Conservation (phyloP, 2,888 invertebrate species). For the Tinea trinotella region DNA sequence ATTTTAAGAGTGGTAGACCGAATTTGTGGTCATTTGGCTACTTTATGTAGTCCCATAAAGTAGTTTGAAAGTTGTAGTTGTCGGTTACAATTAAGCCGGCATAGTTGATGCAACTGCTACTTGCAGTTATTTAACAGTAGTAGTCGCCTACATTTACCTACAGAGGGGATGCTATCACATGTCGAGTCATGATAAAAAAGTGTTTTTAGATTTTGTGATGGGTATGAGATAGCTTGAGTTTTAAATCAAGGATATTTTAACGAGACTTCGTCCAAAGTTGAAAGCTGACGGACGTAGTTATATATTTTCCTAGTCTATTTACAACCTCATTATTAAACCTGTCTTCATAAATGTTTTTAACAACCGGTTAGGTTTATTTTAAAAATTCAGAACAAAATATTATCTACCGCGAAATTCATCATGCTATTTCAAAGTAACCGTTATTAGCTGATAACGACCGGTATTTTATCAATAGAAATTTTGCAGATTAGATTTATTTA, state of each 20-base stretch:
- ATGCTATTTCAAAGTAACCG: slow-evolving; percentile 1
- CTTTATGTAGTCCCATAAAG: too few relatives aligned
- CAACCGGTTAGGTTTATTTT: slow-evolving; percentile 10
- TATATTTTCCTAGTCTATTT: slow-evolving; percentile 1
- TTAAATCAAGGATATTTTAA: neutral
- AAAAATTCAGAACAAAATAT: neutral
- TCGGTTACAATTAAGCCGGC: too few relatives aligned
- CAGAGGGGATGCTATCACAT: too few relatives aligned
- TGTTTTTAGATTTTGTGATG: too few relatives aligned
- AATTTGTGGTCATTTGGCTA: too few relatives aligned
- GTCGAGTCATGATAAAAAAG: too few relatives aligned
- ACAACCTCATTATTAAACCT: slow-evolving; percentile 16
- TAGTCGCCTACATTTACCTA: too few relatives aligned
- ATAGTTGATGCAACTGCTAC: too few relatives aligned
- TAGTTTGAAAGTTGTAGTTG: too few relatives aligned
- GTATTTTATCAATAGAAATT: slow-evolving; percentile 24
- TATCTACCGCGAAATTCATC: neutral
- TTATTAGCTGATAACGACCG: slow-evolving; percentile 25
- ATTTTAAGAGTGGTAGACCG: too few relatives aligned
- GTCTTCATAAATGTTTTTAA: slow-evolving; percentile 1
- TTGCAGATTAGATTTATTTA: slow-evolving; percentile 26
- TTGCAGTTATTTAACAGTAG: too few relatives aligned
- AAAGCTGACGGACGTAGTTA: neutral
- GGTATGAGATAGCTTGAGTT: neutral
- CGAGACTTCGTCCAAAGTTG: neutral